phyloP scores from a whole-genome alignment of 2,888 invertebrate genomes.

The Metallyticus violacea region DNA sequence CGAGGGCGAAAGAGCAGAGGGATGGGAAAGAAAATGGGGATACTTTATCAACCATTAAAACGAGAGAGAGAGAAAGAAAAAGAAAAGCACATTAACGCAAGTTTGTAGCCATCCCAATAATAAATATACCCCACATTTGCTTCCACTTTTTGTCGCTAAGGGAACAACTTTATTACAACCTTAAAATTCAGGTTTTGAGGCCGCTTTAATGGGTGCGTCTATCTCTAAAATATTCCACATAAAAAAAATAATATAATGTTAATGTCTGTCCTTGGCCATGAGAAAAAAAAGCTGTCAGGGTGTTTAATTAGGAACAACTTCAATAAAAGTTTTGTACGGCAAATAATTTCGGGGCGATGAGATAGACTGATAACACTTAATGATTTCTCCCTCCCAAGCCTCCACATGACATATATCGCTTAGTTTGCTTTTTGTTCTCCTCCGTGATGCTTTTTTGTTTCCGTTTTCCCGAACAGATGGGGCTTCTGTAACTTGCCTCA shows the following conservation, averaged over 20 bases:
- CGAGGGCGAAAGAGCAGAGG: background rate
- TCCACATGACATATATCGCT: no score
- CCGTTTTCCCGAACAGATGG: no score
- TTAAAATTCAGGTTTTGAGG: background rate
- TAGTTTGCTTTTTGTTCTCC: no score
- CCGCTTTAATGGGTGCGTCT: background rate
- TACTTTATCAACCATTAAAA: background rate
- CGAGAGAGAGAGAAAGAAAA: constrained; percentile 6
- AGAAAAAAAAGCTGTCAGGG: background rate
- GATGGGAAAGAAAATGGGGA: background rate
- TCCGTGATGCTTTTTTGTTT: no score
- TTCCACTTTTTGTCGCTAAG: background rate
- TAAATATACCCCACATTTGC: background rate
- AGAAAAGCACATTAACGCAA: background rate
- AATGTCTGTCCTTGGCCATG: background rate
- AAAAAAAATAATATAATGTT: background rate
- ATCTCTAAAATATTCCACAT: background rate
- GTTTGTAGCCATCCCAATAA: background rate
- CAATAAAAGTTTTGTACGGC: background rate
- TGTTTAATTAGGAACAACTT: background rate
- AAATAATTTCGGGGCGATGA: background rate
- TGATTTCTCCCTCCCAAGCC: no score
- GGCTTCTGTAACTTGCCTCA: no score
- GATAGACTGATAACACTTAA: background rate
- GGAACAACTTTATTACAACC: constrained; percentile 1